Evolutionary conservation across 1,140 invertebrate species (phyloP), one percentile per base, ranked within the genome.

Genomic region (Hylaeus volcanicus): DNA sequence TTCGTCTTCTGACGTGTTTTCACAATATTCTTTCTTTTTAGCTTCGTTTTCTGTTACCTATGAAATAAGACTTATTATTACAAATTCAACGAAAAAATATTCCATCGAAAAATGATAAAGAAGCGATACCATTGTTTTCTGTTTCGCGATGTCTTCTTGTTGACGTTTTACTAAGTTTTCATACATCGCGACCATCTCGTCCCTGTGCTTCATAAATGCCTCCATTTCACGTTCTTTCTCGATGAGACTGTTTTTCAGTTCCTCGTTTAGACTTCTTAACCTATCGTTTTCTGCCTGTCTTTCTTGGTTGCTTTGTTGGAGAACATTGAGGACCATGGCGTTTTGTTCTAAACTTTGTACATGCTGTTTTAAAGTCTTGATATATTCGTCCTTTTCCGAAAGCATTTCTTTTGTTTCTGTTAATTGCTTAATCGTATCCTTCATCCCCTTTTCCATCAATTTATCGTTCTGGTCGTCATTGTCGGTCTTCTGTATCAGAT

Each of bases 171-270:
- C 84, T n/a, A 92, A 84, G 5, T 66, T 55, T 70, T 93, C 92
- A 51, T 92, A 93, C 61, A 85, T 91, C 0, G 45, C 41, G 3
- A 92, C 80, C 11, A 84, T 89, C 8, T 83, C 79, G 55, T 92
- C 82, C 15, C 91, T 86, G 81, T 92, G 90, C 61, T 82, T 90
- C 64, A 74, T 87, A 63, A 92, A 93, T 5, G 81, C 37, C 43
- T 91, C 82, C 86, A 93, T 88, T 66, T 93, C 92, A 0, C 39
- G 77, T 5, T 92, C 87, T 11, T 81, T 86, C n/a, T 84, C 80
- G 0, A 43, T n/a, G 1, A 92, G 11, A 71, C 53, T 76, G 15
- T 72, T 84, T 61, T 84, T 83, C 5, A 92, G 68, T 43, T 91
- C 84, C 11, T 88, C 83, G 5, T 87, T 86, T 11, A 71, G 63